Evolutionary conservation across 2,888 invertebrate genomes (phyloP), one percentile per base, ranked within the genome.

Genomic region (Charanyca ferruginea): DNA sequence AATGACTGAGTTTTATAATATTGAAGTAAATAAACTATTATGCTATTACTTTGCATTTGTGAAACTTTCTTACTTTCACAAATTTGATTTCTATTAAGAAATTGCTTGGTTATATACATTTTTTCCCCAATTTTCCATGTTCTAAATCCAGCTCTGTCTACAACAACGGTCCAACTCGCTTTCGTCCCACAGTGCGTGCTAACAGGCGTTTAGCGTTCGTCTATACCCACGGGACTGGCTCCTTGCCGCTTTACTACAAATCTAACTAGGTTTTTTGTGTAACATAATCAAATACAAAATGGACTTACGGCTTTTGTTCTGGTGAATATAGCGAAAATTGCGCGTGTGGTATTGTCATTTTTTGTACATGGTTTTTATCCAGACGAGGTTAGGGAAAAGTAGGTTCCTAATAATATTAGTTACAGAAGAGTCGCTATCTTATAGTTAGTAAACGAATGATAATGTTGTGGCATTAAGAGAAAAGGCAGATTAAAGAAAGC

Each of bases 171-270:
- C 57, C 54, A 59, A 47, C 68, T 73, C 72, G 60, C 66, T 89
- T 32, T 48, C 88, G 79, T 71, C 85, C 87, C 91, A 83, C 79
- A 92, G 89, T 95, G 96, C 96, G 96, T 96, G 96, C 90, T 95
- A 95, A 96, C 95, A 95, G 94, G 92, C 95, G 95, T 95, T 96
- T 95, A 95, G 93, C 89, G 93, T 89, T 89, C 67, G 81, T 66
- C 63, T 64, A 73, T 76, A 85, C 93, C 89, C 92, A 5, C 18
- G 91, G 85, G 92, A 86, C 84, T 54, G 62, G 79, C 81, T 83
- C 87, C 87, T 81, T 85, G 84, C 88, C 84, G 88, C 86, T 90
- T 89, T 89, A 87, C 87, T 87, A 88, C 86, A 94, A 94, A 94
- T 94, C 93, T 91, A 94, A 92, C 89, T 87, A 87, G 86, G 86